phyloP scores from a whole-genome alignment of 1,140 invertebrate genomes.

The Drosophila sproati region DNA sequence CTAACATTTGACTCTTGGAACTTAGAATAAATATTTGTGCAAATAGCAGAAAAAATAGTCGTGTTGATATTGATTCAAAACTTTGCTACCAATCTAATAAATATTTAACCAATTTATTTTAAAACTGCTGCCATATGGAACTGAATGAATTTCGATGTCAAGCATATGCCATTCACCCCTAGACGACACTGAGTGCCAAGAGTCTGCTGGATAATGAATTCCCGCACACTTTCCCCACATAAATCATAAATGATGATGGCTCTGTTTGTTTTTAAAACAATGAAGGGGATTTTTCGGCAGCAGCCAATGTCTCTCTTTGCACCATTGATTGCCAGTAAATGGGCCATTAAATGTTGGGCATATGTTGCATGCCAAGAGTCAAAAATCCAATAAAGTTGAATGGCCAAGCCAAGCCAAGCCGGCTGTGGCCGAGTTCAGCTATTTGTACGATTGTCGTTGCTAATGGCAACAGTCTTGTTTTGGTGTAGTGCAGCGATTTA shows the following conservation, averaged over 20 bases:
- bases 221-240: conserved; percentile 24
- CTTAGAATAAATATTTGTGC: too few species aligned
- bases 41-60: too few species aligned
- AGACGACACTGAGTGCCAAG: conserved; percentile 1
- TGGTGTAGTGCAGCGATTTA: neutral
- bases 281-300: conserved; percentile 8
- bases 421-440: conserved; percentile 84
- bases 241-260: conserved; percentile 43
- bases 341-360: conserved; percentile 53
- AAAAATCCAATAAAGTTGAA: conserved; percentile 82
- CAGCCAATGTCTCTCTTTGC: conserved; percentile 31
- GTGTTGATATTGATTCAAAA: neutral
- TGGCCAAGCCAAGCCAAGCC: conserved; percentile 66
- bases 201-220: conserved; percentile 20
- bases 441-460: conserved; percentile 29
- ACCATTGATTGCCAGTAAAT: conserved; percentile 60
- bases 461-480: conserved; percentile 31
- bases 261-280: conserved; percentile 47
- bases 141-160: neutral
- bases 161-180: neutral
- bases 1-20: too few species aligned
- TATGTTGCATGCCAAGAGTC: conserved; percentile 37
- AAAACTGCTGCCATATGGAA: neutral
- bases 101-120: neutral
- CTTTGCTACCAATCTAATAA: neutral